Evolutionary conservation across 1,140 invertebrate species (phyloP), one percentile per base, ranked within the genome.

Genomic region (Luehdorfia chinensis): DNA sequence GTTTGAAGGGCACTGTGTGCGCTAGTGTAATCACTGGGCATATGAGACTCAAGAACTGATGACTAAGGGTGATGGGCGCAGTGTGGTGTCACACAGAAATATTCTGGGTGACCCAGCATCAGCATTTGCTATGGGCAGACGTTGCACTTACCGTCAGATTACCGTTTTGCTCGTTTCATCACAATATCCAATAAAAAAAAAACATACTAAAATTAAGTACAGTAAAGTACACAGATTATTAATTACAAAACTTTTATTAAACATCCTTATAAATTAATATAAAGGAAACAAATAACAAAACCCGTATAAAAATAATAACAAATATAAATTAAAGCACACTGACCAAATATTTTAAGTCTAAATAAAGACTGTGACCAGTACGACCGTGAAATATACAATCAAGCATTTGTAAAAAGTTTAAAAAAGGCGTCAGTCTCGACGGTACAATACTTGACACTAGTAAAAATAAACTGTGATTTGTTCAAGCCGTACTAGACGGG

Each of bases 201-300:
- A n/a, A n/a, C n/a, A n/a, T n/a, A n/a, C n/a, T n/a, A n/a, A n/a
- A n/a, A n/a, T n/a, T n/a, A n/a, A n/a, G n/a, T n/a, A n/a, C 18
- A 19, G 11, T 4, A 3, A 21, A 21, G 18, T 2, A 19, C 15
- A 36, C 3, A 11, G 5, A 21, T 5, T 1, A 7, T 37, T 43
- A n/a, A 16, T 30, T 15, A 37, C 13, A n/a, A 43, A 27, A 11
- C 11, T 28, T 43, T 43, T 47, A 47, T 47, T 47, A 37, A 53
- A 62, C 41, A 41, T 43, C 43, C 31, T 59, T 54, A 59, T 45
- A 43, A 27, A 43, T 43, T 43, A 43, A 43, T 43, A 43, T 43
- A 43, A 43, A 43, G 23, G 11, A 43, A 34, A 66, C 56, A 63
- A 50, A 27, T 66, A 63, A 66, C 51, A 66, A 66, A 58, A 66